Conservation (phyloP, 2,888 invertebrate species). For the Horisme vitalbata region DNA sequence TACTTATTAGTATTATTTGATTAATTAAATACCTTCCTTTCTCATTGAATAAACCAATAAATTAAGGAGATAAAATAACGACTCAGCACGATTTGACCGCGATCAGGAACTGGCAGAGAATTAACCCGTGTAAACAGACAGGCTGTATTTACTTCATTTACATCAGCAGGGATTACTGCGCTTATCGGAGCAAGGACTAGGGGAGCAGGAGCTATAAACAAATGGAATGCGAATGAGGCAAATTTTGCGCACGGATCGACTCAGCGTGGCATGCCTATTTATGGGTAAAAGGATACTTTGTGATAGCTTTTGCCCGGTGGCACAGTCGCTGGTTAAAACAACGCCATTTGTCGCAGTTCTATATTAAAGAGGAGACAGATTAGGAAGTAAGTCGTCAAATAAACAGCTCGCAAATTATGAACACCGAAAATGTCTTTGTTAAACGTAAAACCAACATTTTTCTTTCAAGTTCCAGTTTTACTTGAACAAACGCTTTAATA, state of each 20-base stretch:
- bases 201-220: slow-evolving; percentile 13
- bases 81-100: slow-evolving; percentile 12
- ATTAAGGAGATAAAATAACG: too few relatives aligned
- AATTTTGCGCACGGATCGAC: slow-evolving; percentile 6
- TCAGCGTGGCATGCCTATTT: background rate
- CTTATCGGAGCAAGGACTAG: slow-evolving; percentile 15
- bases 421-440: too few relatives aligned
- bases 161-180: slow-evolving; percentile 10
- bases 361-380: too few relatives aligned
- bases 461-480: background rate
- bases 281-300: too few relatives aligned
- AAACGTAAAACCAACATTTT: background rate
- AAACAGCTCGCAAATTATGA: too few relatives aligned
- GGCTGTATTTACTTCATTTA: slow-evolving; percentile 14
- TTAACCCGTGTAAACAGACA: slow-evolving; percentile 14
- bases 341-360: too few relatives aligned
- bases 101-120: slow-evolving; percentile 6
- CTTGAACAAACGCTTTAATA: slow-evolving; percentile 14
- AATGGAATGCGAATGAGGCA: slow-evolving; percentile 12
- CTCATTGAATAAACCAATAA: too few relatives aligned
- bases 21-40: too few relatives aligned
- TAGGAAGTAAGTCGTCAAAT: too few relatives aligned
- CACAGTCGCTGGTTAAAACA: too few relatives aligned
- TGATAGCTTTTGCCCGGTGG: too few relatives aligned
- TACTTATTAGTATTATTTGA: too few relatives aligned